Conservation (phyloP, 2,797 vertebrate genomes). For the Gadopsis marmoratus region DNA sequence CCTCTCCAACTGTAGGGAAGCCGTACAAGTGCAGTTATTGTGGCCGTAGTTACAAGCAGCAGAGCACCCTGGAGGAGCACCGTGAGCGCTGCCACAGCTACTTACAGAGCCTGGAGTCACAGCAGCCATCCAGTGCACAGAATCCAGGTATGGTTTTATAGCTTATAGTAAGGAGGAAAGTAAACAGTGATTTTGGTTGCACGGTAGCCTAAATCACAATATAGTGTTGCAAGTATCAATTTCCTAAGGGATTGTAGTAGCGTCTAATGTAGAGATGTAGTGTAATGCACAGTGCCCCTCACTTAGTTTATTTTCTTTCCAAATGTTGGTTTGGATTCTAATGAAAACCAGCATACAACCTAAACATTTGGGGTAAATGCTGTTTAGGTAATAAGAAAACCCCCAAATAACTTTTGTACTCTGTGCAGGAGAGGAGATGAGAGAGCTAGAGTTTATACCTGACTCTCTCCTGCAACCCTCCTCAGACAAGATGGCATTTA, state of each 20-base stretch:
- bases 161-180: background rate
- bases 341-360: constrained; percentile 13
- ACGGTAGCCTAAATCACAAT: background rate
- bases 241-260: constrained; percentile 8
- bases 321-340: constrained; percentile 34
- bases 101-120: constrained; percentile 91
- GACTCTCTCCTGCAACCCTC: constrained; percentile 93
- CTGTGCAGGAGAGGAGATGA: constrained; percentile 92
- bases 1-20: constrained; percentile 95
- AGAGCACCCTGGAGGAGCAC: constrained; percentile 96
- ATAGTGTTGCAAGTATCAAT: constrained; percentile 16
- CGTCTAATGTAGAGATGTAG: constrained; percentile 29
- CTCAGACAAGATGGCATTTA: constrained; percentile 93
- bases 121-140: constrained; percentile 67
- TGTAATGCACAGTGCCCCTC: constrained; percentile 24
- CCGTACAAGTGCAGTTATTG: constrained; percentile 98
- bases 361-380: constrained; percentile 35
- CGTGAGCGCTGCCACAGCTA: constrained; percentile 96
- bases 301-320: constrained; percentile 13
- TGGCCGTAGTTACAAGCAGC: constrained; percentile 98
- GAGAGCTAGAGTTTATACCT: constrained; percentile 93
- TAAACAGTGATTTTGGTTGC: background rate
- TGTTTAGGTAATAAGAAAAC: constrained; percentile 31
- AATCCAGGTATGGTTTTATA: constrained; percentile 66
- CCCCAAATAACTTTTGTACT: constrained; percentile 65